A percentile compares a stretch with the other conserved stretches of the same genome.
Evolutionary conservation across 2,113 vertebrate species (phyloP).

Genomic region (Zonotrichia leucophrys): DNA sequence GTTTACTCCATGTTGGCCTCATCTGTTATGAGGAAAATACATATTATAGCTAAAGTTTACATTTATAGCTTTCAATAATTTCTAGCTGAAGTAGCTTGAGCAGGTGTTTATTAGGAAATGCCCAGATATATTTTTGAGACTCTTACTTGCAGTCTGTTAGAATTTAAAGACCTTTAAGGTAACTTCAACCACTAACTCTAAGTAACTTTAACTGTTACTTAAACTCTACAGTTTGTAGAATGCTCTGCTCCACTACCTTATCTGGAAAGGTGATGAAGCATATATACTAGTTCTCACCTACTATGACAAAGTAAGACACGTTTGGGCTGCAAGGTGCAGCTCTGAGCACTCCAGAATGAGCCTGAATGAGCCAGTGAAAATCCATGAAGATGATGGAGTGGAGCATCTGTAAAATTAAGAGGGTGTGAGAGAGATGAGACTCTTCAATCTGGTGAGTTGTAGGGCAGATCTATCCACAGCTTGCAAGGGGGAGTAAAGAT

Average conservation of each 20-base stretch:
- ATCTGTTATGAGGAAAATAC: neutral
- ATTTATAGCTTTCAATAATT: neutral
- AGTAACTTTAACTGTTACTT: neutral
- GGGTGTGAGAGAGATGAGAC: neutral
- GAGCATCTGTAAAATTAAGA: neutral
- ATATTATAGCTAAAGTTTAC: neutral
- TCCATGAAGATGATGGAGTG: neutral
- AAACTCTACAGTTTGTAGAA: neutral
- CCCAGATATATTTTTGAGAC: neutral
- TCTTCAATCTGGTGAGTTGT: neutral
- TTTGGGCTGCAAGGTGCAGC: neutral
- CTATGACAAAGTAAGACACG: neutral
- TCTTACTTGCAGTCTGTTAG: neutral
- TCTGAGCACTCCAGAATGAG: neutral
- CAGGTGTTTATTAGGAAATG: neutral
- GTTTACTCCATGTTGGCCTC: neutral
- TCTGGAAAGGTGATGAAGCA: neutral
- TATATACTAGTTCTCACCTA: neutral
- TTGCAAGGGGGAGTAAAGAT: neutral
- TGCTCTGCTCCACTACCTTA: neutral
- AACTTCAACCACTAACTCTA: neutral
- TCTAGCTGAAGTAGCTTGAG: neutral
- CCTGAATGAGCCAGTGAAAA: neutral
- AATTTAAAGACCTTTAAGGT: neutral
- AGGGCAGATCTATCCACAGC: neutral